Evolutionary conservation across 64 coral and sea anemone species (phyloP), one percentile per base, ranked within the genome.

Genomic region (Actinia equina): DNA sequence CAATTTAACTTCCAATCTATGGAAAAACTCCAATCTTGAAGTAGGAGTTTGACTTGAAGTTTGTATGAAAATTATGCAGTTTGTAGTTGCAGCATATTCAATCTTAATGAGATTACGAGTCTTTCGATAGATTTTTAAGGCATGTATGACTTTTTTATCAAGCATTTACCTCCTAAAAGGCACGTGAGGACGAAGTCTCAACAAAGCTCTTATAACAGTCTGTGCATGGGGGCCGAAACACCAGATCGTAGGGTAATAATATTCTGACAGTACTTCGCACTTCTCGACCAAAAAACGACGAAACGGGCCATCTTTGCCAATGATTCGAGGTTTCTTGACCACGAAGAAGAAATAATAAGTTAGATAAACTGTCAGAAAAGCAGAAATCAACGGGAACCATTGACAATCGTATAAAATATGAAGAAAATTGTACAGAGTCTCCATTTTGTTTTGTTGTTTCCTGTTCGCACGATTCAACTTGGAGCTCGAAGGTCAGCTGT

Each of bases 201-300:
- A 52, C 61, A 97, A 10, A 67, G 94, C 94, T 74, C 94, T 59
- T 70, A 97, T 77, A 5, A 97, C 88, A 0, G 94, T 97, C 90
- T 97, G 94, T 20, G 92, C 92, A 20, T 87, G 88, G 26, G 94
- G 85, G 25, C 89, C 92, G 52, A 97, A 97, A 86, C 94, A 97
- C 94, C 94, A 97, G 23, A 97, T 88, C 2, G 94, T 97, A 0
- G 94, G 94, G 44, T 90, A 89, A 77, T 97, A 97, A 27, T 92
- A 52, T 16, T 97, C 88, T n/a, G 74, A 92, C 12, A 97, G n/a
- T 10, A 97, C 84, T n/a, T 27, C 30, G 26, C 94, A 97, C 83
- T 93, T 93, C 86, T 76, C 84, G 52, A 90, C 64, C 43, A 97
- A 57, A 86, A 97, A 97, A 6, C 90, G 77, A 12, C 71, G 94